Evolutionary conservation across 2,113 vertebrate species (phyloP).

Genomic region (Climacteris rufus): DNA sequence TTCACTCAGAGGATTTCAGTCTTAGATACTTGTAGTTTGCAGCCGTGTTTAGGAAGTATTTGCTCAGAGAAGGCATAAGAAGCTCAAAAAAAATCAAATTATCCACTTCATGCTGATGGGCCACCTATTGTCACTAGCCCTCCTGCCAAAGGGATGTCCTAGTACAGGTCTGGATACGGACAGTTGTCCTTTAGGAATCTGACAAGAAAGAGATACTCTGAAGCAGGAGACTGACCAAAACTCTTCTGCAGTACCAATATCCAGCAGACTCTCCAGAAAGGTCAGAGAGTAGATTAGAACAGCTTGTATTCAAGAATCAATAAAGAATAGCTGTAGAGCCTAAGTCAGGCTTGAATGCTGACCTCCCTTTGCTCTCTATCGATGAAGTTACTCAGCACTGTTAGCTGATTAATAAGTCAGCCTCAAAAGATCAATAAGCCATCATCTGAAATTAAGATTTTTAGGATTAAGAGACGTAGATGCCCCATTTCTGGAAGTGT

Average conservation of each 20-base stretch:
- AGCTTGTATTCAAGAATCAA: neutral
- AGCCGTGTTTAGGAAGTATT: neutral
- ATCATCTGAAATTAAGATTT: neutral
- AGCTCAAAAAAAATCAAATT: neutral
- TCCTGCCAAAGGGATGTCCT: neutral
- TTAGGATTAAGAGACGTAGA: neutral
- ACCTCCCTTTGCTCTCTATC: neutral
- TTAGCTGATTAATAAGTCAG: neutral
- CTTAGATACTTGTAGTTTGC: neutral
- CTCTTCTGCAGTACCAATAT: neutral
- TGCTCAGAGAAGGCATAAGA: neutral
- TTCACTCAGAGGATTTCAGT: neutral
- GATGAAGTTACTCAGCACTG: neutral
- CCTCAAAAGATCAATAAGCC: neutral
- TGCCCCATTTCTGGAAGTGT: neutral
- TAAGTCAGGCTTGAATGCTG: neutral
- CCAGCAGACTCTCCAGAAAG: neutral
- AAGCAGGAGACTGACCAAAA: neutral
- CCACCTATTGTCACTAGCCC: neutral
- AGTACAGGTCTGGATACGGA: neutral
- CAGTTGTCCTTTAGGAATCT: neutral
- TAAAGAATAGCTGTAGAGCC: neutral
- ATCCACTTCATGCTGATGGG: neutral
- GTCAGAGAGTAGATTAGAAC: neutral
- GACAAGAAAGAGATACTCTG: neutral